Conservation (phyloP, 2,888 invertebrate species). For the Glyphotaelius pellucidus region DNA sequence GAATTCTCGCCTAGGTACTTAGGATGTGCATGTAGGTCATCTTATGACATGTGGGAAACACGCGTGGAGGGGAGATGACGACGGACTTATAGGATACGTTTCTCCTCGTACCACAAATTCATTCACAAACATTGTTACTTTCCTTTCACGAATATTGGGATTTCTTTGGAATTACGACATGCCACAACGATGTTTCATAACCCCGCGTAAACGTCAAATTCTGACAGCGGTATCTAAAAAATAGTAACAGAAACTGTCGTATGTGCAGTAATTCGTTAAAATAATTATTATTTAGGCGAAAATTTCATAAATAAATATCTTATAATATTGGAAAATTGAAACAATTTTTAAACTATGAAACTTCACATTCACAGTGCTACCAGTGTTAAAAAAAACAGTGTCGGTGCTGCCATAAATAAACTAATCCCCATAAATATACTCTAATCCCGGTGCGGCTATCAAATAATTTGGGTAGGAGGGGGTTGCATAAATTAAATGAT, state of each 20-base stretch:
- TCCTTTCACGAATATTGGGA: constrained; percentile 44
- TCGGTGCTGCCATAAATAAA: background rate
- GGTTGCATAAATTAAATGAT: no score
- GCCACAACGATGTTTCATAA: constrained; percentile 10
- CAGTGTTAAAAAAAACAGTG: background rate
- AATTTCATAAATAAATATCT: background rate
- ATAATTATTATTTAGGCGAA: background rate
- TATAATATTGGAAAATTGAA: background rate
- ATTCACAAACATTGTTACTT: constrained; percentile 45
- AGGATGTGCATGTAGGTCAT: constrained; percentile 56
- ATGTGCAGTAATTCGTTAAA: background rate
- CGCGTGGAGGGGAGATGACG: constrained; percentile 49
- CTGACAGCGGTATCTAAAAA: background rate
- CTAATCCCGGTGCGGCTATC: no score
- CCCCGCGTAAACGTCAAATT: constrained; percentile 6
- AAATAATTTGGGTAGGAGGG: no score
- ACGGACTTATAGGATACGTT: constrained; percentile 37
- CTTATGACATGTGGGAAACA: constrained; percentile 48
- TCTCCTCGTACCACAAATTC: constrained; percentile 20
- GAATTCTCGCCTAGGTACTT: constrained; percentile 56
- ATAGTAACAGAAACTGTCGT: background rate
- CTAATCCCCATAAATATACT: no score
- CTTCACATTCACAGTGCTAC: background rate
- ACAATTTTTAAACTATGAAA: background rate
- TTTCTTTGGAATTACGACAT: constrained; percentile 45